Evolutionary conservation across 2,888 invertebrate species (phyloP).

Genomic region (Azorinus chamasolen): DNA sequence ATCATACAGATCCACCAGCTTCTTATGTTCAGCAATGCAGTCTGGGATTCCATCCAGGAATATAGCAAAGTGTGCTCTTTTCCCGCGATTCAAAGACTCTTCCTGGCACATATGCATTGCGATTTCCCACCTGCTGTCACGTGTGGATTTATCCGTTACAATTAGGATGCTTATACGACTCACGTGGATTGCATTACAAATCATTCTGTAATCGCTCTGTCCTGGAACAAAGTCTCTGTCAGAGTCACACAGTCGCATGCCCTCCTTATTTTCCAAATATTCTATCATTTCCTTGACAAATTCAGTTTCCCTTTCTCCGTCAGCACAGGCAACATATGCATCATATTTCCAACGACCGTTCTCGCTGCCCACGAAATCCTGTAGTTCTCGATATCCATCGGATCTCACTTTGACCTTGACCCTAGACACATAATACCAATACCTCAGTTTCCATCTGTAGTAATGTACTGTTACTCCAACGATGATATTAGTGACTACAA

Average conservation of each 20-base stretch:
- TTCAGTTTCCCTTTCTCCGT: not conserved
- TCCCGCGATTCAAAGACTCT: constrained; percentile 37
- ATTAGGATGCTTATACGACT: constrained; percentile 35
- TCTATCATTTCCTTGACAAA: not conserved
- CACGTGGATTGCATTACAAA: constrained; percentile 47
- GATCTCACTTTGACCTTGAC: not conserved
- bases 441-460: constrained; percentile 38
- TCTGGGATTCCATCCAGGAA: constrained; percentile 28
- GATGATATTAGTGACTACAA: constrained; percentile 12
- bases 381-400: constrained; percentile 1
- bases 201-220: constrained; percentile 41
- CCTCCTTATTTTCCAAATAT: constrained; percentile 13
- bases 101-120: constrained; percentile 49
- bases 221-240: constrained; percentile 45
- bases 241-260: constrained; percentile 25
- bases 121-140: constrained; percentile 40
- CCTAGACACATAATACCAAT: constrained; percentile 43
- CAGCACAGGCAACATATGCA: constrained; percentile 11
- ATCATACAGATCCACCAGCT: too few relatives aligned
- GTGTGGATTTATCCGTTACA: constrained; percentile 13
- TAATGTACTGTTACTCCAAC: constrained; percentile 15
- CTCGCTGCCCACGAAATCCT: not conserved
- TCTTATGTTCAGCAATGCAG: too few relatives aligned
- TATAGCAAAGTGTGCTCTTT: constrained; percentile 35
- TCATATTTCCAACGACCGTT: constrained; percentile 3